phyloP scores from a whole-genome alignment of 2,113 vertebrate species.

The Podocnemis expansa region DNA sequence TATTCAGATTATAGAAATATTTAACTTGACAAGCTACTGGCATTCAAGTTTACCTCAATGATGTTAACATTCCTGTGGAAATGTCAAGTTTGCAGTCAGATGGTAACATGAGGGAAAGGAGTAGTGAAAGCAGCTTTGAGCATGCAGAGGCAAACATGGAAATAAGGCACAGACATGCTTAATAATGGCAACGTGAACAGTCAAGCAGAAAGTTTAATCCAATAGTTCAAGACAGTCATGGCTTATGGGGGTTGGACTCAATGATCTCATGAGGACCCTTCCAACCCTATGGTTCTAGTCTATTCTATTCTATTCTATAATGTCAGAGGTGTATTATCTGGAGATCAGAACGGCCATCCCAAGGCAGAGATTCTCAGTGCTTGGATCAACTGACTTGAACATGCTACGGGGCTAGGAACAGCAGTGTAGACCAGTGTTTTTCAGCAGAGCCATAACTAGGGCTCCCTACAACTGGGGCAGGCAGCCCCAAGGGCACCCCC shows the following conservation, averaged over 20 bases:
- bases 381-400: not conserved
- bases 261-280: too few relatives aligned
- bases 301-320: too few relatives aligned
- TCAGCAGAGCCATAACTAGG: too few relatives aligned
- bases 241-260: too few relatives aligned
- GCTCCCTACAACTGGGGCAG: too few relatives aligned
- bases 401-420: not conserved
- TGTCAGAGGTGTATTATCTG: not conserved
- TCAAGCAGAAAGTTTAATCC: not conserved
- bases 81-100: rapidly evolving
- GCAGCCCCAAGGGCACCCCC: too few relatives aligned
- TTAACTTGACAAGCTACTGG: rapidly evolving
- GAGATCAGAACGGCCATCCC: not conserved
- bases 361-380: not conserved
- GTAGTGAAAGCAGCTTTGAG: not conserved
- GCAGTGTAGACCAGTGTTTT: not conserved
- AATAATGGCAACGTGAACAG: not conserved
- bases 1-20: not conserved
- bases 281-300: too few relatives aligned
- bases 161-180: rapidly evolving
- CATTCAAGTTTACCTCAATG: not conserved
- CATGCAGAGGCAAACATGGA: not conserved
- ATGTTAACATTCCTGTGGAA: rapidly evolving
- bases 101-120: not conserved
- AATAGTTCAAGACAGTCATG: not conserved